Base-by-base conservation (phyloP, 2,797 vertebrate genomes). In the Simalia tracyae region DNA sequence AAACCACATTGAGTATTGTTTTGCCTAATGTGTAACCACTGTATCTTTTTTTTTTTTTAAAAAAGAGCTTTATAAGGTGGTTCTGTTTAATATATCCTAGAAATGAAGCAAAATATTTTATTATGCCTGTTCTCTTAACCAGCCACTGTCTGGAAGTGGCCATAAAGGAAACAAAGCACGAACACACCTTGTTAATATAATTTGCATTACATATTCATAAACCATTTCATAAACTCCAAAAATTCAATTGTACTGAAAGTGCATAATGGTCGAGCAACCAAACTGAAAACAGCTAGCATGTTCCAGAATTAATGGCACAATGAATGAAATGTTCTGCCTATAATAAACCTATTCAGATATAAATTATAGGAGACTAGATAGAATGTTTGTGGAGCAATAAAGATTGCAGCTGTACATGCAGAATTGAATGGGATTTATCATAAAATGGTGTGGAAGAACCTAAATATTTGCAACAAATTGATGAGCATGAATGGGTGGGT, bases 321-420 rank as follows among this genome's bases (percentile, higher is more conserved):
- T 97, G 97, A 97, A 97, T 97, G 97, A 97, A 97, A 97, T 96
- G 96, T 97, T 97, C 93, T 92, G 96, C 97, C 97, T 97, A 92
- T 97, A 97, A 97, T 98, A 98, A 98, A 98, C 97, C 94, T 97
- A 98, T 98, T 98, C 97, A 97, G 97, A 97, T 97, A 98, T 98
- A 97, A 98, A 98, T 98, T 97, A 98, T 96, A 96, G 96, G 96
- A 90, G 92, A 97, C 96, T 94, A 96, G 97, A 97, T 97, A 97
- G 97, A 97, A 97, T 98, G 97, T 98, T 98, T 98, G 98, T 98
- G 97, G 97, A 98, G 98, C 97, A 98, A 97, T 98, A 98, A 98
- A 98, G 96, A 97, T 97, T 97, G 97, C 97, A 96, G 97, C 97
- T 90, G 31, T 97, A 97, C 97, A 95, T 90, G 92, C 96, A 96